A percentile compares a stretch with the other conserved stretches of the same genome.
Evolutionary conservation across 2,113 vertebrate species (phyloP).

Genomic region (Platanista minor): DNA sequence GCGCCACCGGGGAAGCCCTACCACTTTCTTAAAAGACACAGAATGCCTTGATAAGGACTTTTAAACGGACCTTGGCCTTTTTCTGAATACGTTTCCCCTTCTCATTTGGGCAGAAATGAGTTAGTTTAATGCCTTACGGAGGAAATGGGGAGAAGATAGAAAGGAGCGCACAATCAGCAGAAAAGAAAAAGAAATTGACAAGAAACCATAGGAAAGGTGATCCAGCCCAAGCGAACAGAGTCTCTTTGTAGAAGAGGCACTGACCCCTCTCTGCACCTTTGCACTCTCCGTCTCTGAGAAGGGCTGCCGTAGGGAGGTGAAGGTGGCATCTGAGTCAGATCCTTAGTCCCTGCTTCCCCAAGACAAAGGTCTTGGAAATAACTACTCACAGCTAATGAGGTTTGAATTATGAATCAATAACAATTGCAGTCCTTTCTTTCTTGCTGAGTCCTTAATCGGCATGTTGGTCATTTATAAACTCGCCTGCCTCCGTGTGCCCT

Average conservation of each 20-base stretch:
- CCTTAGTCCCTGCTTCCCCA: not conserved
- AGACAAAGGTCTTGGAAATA: not conserved
- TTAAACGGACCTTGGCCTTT: not conserved
- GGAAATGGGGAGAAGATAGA: not conserved
- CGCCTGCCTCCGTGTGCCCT: constrained; percentile 37
- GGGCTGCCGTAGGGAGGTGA: too few species aligned
- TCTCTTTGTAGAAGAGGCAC: not conserved
- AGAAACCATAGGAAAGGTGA: not conserved
- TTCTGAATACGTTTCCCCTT: not conserved
- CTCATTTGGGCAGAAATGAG: not conserved
- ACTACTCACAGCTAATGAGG: not conserved
- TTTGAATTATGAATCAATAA: not conserved
- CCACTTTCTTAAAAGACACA: not conserved
- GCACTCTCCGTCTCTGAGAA: not conserved
- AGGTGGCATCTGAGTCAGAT: not conserved
- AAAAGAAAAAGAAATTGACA: not conserved
- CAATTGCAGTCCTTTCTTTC: constrained; percentile 69
- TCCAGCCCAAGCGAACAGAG: not conserved
- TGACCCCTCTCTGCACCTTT: not conserved
- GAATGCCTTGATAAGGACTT: not conserved
- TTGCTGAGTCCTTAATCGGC: constrained; percentile 76
- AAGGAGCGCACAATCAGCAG: not conserved
- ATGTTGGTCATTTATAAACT: constrained; percentile 69
- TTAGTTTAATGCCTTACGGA: not conserved
- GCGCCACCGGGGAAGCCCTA: too few species aligned